Conservation (phyloP, 2,113 vertebrate species). For the Caretta caretta region DNA sequence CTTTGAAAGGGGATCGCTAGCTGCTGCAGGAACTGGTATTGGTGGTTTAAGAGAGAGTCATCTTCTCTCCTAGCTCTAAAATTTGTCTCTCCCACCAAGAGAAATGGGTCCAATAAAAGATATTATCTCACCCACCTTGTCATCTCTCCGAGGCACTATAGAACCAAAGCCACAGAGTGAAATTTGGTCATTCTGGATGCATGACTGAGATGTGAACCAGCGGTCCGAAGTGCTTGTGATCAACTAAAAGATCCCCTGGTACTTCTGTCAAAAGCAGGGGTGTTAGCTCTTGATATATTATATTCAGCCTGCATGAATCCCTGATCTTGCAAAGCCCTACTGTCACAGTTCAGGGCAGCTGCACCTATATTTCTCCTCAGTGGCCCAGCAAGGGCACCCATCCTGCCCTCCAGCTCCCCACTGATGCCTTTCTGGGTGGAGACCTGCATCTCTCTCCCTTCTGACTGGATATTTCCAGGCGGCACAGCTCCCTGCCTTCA, state of each 20-base stretch:
- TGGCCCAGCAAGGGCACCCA: too few relatives aligned
- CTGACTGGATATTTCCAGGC: too few relatives aligned
- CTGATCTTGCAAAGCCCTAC: background rate
- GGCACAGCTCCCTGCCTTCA: too few relatives aligned
- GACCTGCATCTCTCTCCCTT: too few relatives aligned
- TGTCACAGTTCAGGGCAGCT: too few relatives aligned
- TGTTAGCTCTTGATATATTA: background rate
- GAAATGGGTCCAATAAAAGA: too few relatives aligned
- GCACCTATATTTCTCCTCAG: too few relatives aligned
- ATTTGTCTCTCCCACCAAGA: background rate
- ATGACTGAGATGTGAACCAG: background rate
- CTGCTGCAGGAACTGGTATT: background rate
- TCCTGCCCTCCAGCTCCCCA: too few relatives aligned
- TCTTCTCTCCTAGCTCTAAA: background rate
- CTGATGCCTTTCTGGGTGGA: too few relatives aligned
- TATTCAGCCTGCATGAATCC: background rate
- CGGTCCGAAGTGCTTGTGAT: background rate
- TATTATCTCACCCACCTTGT: too few relatives aligned
- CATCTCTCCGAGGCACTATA: background rate
- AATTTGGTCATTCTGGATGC: background rate
- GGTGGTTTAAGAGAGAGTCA: background rate
- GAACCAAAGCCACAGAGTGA: background rate
- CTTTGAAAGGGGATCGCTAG: background rate
- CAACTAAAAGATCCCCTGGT: background rate
- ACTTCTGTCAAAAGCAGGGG: background rate